Evolutionary conservation across 2,888 invertebrate species (phyloP), one percentile per base, ranked within the genome.

Genomic region (Noctua janthina): DNA sequence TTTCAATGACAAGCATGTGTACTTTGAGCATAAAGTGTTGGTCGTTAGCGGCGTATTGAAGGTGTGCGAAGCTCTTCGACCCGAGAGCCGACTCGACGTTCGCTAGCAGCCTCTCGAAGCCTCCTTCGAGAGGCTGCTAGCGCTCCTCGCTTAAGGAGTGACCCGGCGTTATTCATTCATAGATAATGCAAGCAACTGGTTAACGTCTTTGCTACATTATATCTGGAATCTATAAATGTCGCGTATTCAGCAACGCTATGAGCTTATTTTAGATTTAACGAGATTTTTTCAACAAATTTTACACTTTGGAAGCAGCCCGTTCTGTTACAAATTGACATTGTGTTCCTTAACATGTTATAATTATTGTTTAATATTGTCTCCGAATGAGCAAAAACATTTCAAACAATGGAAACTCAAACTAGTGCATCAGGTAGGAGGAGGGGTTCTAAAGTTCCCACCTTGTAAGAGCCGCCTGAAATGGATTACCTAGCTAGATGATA

Each of bases 1-100:
- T 56, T 80, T 72, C 80, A 84, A 82, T 82, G 54, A 68, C 43
- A 82, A 85, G n/a, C n/a, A 13, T 35, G 23, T 20, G 20, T 46
- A 51, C 71, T 39, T 39, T 10, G 43, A 78, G 66, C 84, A 79
- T 71, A 71, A 83, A 82, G 49, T 62, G 59, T 10, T 51, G 20
- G 17, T 67, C 39, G 59, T 49, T 59, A 74, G 70, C 49, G n/a
- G 43, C n/a, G 29, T 66, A 74, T 62, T 70, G n/a, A 74, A 73
- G 82, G 70, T 62, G 66, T 51, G 35, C 66, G 49, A 71, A 81
- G 49, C 68, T 76, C 56, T 46, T 74, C 54, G 59, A 46, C 49
- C 67, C 64, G 67, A 68, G 54, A 46, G 11, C n/a, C 83, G 43
- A 43, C 43, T 64, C 64, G 66, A 74, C 75, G 64, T 75, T 59